Evolutionary conservation across 2,888 invertebrate species (phyloP).

Genomic region (Iphiclides podalirius): DNA sequence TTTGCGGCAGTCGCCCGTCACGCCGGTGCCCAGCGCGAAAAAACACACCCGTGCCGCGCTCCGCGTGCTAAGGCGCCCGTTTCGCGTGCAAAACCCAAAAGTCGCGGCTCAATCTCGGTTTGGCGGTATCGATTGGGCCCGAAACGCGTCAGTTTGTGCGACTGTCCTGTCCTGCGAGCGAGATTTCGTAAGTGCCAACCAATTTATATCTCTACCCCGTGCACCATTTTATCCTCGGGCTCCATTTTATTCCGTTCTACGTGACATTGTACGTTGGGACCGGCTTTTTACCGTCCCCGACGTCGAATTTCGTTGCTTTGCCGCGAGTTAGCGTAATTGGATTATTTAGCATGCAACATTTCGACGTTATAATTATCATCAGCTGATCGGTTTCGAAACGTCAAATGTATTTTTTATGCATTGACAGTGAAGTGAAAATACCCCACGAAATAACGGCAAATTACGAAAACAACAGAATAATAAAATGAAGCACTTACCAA

Average conservation of each 20-base stretch:
- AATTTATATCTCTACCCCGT: conserved; percentile 39
- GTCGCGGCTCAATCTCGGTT: conserved; percentile 29
- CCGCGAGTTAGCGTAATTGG: conserved; percentile 21
- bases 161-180: conserved; percentile 58
- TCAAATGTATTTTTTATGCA: conserved; percentile 35
- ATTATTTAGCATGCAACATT: conserved; percentile 3
- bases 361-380: conserved; percentile 39
- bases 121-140: conserved; percentile 3
- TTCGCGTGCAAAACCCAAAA: conserved; percentile 46
- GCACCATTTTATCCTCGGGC: conserved; percentile 35
- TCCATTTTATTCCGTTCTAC: conserved; percentile 54
- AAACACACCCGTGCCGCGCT: conserved; percentile 67
- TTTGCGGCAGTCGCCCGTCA: conserved; percentile 74
- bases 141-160: conserved; percentile 43
- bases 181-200: conserved; percentile 61
- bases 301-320: conserved; percentile 27
- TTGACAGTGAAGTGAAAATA: not conserved
- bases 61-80: conserved; percentile 54
- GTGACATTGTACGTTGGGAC: conserved; percentile 37
- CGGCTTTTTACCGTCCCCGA: conserved; percentile 34
- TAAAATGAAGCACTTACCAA: conserved; percentile 47
- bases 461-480: too few relatives aligned
- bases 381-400: conserved; percentile 57
- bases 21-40: conserved; percentile 74
- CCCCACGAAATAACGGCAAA: too few relatives aligned